Evolutionary conservation across 2,888 invertebrate genomes (phyloP).

Genomic region (Sinodicranocentrus sp.): DNA sequence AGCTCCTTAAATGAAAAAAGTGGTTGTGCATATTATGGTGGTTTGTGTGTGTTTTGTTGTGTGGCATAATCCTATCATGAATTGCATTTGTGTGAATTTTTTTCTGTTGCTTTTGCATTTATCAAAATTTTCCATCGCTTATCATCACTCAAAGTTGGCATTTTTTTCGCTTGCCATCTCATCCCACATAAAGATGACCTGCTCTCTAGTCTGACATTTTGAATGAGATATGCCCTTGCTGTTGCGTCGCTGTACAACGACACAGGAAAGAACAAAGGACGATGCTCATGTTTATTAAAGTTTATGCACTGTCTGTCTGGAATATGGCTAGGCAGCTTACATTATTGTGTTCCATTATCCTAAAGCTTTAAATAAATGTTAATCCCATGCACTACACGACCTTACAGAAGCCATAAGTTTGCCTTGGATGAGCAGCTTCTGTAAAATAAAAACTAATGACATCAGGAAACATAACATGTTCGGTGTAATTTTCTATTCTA

Average conservation of each 20-base stretch:
- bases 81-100: constrained; percentile 12
- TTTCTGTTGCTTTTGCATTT: not conserved
- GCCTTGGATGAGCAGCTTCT: too few species aligned
- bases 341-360: not conserved
- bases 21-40: not conserved
- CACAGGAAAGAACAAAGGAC: not conserved
- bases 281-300: not conserved
- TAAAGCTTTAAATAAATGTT: not conserved
- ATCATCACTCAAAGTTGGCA: not conserved
- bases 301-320: not conserved
- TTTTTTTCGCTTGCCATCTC: not conserved
- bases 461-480: too few species aligned
- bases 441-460: too few species aligned
- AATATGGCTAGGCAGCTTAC: constrained; percentile 3
- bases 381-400: not conserved
- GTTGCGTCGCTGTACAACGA: not conserved
- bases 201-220: constrained; percentile 2
- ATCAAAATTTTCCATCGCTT: constrained; percentile 21
- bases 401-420: not conserved
- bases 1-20: not conserved
- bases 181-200: constrained; percentile 3
- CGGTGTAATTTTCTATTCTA: too few species aligned
- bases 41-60: not conserved
- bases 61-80: not conserved
- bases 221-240: not conserved